These are phyloP conservation scores for Acestrorhynchus altus DNA, from an alignment of 2,797 vertebrate genomes.

Conservation along the genomic window DNA sequence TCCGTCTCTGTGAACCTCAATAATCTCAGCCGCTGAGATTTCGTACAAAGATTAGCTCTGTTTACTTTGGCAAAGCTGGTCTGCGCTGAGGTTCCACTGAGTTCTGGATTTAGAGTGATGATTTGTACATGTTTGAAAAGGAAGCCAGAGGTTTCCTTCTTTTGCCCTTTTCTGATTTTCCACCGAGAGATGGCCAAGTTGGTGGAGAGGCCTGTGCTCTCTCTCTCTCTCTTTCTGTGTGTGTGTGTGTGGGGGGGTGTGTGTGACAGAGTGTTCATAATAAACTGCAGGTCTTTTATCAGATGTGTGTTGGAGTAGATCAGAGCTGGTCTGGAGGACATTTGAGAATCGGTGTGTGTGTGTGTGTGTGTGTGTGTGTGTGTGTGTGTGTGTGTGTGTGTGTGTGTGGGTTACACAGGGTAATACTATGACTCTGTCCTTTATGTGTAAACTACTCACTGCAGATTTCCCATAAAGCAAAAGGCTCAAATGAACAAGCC, in stretches of 20 bases:
- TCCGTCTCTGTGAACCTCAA: not conserved
- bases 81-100: not conserved
- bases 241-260: not conserved
- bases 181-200: constrained; percentile 1
- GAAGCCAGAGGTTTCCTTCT: constrained; percentile 5
- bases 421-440: constrained; percentile 19
- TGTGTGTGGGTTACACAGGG: constrained; percentile 9
- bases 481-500: constrained; percentile 2
- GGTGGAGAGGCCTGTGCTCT: not conserved
- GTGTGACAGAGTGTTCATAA: constrained; percentile 20
- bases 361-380: constrained; percentile 10
- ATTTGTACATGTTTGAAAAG: constrained; percentile 21
- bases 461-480: constrained; percentile 1
- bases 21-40: not conserved
- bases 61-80: not conserved
- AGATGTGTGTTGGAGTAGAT: constrained; percentile 32
- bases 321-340: constrained; percentile 64
- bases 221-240: not conserved
- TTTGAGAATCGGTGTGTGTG: constrained; percentile 63
- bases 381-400: constrained; percentile 14
- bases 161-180: not conserved
- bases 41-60: not conserved
- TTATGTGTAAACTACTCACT: constrained; percentile 22
- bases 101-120: constrained; percentile 13
- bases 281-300: constrained; percentile 13